Base-by-base conservation (phyloP, 1,140 invertebrate genomes). In the Pachyrhynchus sulphureomaculatus region DNA sequence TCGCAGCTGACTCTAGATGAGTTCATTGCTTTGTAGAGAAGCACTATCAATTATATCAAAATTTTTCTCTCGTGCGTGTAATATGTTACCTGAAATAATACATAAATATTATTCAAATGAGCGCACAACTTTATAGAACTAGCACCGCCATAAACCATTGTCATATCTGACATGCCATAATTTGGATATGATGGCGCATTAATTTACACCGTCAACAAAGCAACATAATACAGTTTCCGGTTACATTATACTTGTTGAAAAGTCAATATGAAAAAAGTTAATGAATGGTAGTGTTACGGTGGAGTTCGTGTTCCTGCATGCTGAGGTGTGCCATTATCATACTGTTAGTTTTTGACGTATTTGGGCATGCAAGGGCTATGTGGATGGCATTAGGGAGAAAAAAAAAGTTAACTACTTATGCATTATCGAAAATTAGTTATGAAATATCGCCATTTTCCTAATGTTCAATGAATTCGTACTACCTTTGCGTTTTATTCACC, bases 181-280 rank as follows among this genome's bases (percentile, higher is more conserved):
- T 57, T 57, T 29, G 32, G 23, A 48, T 57, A 44, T 57, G 55
- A 57, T 57, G 55, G 55, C 32, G 55, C 55, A 57, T 57, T 57
- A 42, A 48, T 57, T 57, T 37, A n/a, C 15, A 17, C 29, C 44
- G 39, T 55, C 55, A 56, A 56, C 41, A 56, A 15, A 56, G 9
- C 18, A 39, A 59, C 47, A 57, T 36, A 51, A 51, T 32, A 21
- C 37, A 49, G 37, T 62, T 54, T 62, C 59, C 59, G 59, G 48
- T 62, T 41, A 26, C 57, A 60, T 51, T 42, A 52, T 58, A 10
- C 15, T 17, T n/a, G 47, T 34, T 47, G 42, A 52, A 60, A 60
- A 33, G 41, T 26, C 47, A 57, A 33, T 44, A 60, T 26, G 57
- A 60, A 51, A 52, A 52, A 21, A 24, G 36, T 33, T 60, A 41